Conservation (phyloP, 23 tunicate genomes). For the Trididemnum miniatum region DNA sequence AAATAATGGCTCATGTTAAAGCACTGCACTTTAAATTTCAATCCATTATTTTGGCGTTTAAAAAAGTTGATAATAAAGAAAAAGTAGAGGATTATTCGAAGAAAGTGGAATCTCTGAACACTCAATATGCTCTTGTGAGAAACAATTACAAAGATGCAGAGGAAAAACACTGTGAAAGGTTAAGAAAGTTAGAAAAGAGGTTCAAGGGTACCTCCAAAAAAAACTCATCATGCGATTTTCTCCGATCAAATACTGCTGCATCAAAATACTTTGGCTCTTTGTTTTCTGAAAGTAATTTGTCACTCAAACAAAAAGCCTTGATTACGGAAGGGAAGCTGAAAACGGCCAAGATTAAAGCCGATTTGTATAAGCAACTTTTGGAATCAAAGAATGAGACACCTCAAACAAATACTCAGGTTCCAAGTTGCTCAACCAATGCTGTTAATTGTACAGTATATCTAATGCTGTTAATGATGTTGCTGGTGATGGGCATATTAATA, state of each 20-base stretch:
- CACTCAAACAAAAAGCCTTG: neutral
- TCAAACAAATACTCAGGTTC: neutral
- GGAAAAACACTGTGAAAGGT: neutral
- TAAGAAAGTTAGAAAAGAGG: neutral
- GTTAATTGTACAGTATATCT: neutral
- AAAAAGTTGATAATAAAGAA: neutral
- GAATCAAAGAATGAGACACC: neutral
- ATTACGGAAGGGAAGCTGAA: neutral
- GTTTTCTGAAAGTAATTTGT: neutral
- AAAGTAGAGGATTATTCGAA: neutral
- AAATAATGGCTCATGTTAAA: neutral
- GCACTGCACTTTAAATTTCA: neutral
- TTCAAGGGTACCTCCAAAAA: neutral
- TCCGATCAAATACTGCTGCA: neutral
- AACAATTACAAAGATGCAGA: neutral
- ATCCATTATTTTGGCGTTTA: neutral
- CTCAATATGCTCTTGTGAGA: neutral
- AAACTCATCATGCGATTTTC: too few species aligned
- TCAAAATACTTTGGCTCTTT: neutral
- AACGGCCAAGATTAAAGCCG: neutral
- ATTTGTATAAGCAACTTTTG: neutral
- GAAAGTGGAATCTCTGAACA: too few species aligned
- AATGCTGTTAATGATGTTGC: neutral
- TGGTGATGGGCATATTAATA: too few species aligned
- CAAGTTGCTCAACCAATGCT: neutral